Evolutionary conservation across 2,113 vertebrate species (phyloP).

Genomic region (Corvus hawaiiensis): DNA sequence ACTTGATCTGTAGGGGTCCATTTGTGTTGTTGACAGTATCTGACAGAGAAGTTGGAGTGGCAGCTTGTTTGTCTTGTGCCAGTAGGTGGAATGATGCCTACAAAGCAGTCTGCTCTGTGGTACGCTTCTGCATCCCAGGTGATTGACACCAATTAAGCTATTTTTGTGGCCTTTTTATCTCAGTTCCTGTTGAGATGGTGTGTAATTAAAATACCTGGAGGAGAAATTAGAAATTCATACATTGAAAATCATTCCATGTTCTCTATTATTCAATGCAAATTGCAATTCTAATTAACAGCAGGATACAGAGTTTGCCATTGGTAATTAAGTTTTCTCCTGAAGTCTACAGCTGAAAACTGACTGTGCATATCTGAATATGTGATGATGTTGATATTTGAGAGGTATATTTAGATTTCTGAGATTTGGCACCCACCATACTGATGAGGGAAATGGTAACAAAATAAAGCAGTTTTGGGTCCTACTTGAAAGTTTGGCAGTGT

Average conservation of each 20-base stretch:
- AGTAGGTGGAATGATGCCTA: neutral
- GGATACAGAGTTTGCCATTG: neutral
- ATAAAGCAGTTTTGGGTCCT: neutral
- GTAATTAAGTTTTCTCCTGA: conserved; percentile 14
- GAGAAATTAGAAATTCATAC: neutral
- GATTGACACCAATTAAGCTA: neutral
- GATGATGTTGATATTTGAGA: neutral
- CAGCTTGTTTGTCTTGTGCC: neutral
- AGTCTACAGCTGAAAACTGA: neutral
- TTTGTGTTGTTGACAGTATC: neutral
- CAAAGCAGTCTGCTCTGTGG: neutral
- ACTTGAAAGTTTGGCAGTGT: neutral
- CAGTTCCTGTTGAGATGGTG: neutral
- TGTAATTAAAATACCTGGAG: conserved; percentile 14
- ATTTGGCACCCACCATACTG: neutral
- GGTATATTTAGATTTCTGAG: neutral
- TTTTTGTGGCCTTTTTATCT: neutral
- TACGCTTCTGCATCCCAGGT: neutral
- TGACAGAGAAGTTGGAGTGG: neutral
- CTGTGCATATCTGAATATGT: neutral
- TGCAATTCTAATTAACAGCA: conserved; percentile 5
- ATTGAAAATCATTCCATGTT: neutral
- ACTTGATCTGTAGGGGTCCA: neutral
- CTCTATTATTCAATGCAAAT: conserved; percentile 1
- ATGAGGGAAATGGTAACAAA: neutral